Evolutionary conservation across 2,888 invertebrate species (phyloP), one percentile per base, ranked within the genome.

Genomic region (Agrilus biguttatus): DNA sequence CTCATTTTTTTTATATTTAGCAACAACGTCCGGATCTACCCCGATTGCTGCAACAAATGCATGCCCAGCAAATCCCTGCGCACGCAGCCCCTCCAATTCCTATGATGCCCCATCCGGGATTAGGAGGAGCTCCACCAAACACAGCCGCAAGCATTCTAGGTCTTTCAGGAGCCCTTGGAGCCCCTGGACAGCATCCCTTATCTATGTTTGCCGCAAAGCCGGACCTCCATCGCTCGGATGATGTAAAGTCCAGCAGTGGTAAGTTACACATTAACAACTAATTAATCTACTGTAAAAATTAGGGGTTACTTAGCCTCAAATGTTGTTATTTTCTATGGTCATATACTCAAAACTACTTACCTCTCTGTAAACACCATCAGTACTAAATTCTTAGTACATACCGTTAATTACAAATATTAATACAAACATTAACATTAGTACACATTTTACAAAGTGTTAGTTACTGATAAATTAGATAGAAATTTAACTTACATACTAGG

Each of bases 31-130:
- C 83, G 46, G 85, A 85, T 64, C 69, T 86, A 55, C 85, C 85
- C 32, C 75, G 85, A 65, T 66, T 82, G 50, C 71, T 89, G 66
- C 90, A 90, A 69, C 90, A 90, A 70, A 88, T 90, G 86, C 90
- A 90, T 64, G 88, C 88, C 28, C 88, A 88, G 56, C 88, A 87
- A 67, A 82, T 86, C 51, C 71, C 70, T 8, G 72, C 78, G 45
- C 80, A 78, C 46, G 77, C 78, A 36, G 81, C 83, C 40, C 80
- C 80, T 37, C 80, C 81, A n/a, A 65, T 74, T 48, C 76, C 76
- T 39, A 77, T 84, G 68, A 75, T 76, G 65, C 76, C 77, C 36
- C 78, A 78, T 64, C 77, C 78, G 6, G 74, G 75, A 14, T 59
- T 73, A 36, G 71, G 69, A 5, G 72, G 72, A 34, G 68, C 67